These are phyloP conservation scores for Crocuta crocuta DNA, from an alignment of 2,113 vertebrate species.

Conservation along the genomic window DNA sequence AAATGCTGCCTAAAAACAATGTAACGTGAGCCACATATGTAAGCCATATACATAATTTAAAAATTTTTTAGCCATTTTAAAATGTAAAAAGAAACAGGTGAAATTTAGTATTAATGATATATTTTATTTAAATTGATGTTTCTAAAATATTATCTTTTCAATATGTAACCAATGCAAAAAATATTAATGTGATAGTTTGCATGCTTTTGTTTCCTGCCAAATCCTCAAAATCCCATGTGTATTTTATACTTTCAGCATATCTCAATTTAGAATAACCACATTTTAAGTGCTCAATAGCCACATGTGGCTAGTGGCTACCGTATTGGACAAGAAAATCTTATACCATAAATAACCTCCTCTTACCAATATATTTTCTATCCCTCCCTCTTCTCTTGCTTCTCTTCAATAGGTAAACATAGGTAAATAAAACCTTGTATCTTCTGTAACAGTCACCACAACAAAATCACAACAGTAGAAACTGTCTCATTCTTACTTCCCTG, in stretches of 20 bases:
- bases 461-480: background rate
- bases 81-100: background rate
- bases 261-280: background rate
- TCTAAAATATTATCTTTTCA: conserved; percentile 10
- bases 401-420: background rate
- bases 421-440: background rate
- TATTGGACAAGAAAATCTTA: background rate
- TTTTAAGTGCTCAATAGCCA: background rate
- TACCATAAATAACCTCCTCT: background rate
- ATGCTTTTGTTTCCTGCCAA: background rate
- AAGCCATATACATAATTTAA: background rate
- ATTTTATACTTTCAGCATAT: background rate
- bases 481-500: background rate
- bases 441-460: background rate
- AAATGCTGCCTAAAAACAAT: background rate
- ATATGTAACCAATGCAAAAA: background rate
- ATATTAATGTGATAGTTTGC: background rate
- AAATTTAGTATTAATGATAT: background rate
- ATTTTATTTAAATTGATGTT: conserved; percentile 24
- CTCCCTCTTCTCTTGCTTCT: background rate
- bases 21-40: background rate
- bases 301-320: background rate
- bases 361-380: background rate
- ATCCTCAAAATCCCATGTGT: background rate
- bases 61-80: background rate